These are phyloP conservation scores for Mythimna lalbum DNA, from an alignment of 2,888 invertebrate species.

Conservation along the genomic window DNA sequence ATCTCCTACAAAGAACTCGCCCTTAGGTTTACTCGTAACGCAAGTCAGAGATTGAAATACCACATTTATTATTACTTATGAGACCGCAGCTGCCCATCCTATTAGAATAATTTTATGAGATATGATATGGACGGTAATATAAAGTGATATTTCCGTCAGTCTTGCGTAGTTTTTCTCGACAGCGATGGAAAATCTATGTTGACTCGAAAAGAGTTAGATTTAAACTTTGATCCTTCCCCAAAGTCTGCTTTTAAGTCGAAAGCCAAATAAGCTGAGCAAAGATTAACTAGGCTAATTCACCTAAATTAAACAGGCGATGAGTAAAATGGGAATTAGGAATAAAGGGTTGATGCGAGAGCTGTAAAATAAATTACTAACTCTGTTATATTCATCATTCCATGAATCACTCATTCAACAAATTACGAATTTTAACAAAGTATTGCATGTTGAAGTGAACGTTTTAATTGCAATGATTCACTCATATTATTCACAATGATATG, in stretches of 20 bases:
- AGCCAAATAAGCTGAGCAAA: conserved; percentile 1
- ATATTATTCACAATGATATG: conserved; percentile 33
- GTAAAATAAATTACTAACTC: conserved; percentile 5
- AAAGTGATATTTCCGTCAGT: conserved; percentile 13
- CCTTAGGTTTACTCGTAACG: background rate
- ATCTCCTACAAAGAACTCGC: background rate
- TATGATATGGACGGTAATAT: conserved; percentile 17
- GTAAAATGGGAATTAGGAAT: background rate
- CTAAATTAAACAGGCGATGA: conserved; percentile 15
- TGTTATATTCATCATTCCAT: background rate
- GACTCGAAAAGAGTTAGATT: conserved; percentile 14
- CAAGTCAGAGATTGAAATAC: background rate
- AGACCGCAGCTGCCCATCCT: conserved; percentile 19
- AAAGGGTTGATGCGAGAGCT: background rate
- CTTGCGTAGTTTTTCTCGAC: background rate
- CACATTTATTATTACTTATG: background rate
- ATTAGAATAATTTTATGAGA: conserved; percentile 21
- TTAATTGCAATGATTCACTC: conserved; percentile 40
- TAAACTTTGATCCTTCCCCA: conserved; percentile 33
- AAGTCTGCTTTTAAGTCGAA: background rate
- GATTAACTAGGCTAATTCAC: background rate
- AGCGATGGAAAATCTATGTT: conserved; percentile 12
- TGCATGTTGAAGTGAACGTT: conserved; percentile 17
- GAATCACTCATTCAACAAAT: conserved; percentile 18
- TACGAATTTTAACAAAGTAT: conserved; percentile 9